Base-by-base conservation (phyloP, 2,888 invertebrate species). In the Unio pictorum region DNA sequence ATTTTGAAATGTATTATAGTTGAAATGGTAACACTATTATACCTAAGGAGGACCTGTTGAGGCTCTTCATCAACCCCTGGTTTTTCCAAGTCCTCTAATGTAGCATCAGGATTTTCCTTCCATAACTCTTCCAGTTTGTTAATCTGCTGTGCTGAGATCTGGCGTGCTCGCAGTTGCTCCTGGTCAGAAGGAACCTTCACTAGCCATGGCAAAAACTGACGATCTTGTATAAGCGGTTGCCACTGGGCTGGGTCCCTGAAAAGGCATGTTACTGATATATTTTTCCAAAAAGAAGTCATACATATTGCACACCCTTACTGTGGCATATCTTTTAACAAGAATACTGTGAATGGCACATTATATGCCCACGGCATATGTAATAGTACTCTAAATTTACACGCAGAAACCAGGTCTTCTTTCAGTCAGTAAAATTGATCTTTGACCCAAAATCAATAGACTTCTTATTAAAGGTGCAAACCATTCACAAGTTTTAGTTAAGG, bases 61-160 rank as follows among this genome's bases (percentile, higher is more conserved):
- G 99, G 98, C 88, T 99, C 99, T 84, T 98, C 97, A 89, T 99
- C 99, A 0, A 98, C 95, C 0, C 99, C 99, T 0, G 99, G 99
- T 87, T 98, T 97, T 89, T 99, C 98, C 74, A 99, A 92, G 91
- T 99, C 99, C 90, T 98, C 98, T 86, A 99, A 95, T 11, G 97
- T 97, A 0, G 99, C 99, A 84, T 98, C 97, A 8, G 97, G 95
- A 86, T 99, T 98, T 82, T 98, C 98, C 85, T 98, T 97, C 99
- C 99, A 99, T 45, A 99, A 90, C 89, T 99, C 99, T 91, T 99
- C 99, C 56, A 99, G 92, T 84, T 98, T 97, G 83, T 97, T 97
- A 71, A 99, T 99, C 91, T 99, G 98, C 84, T 96, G 95, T 0
- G 98, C 97, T 0, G 97, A 96, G 73, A 99, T 97, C 91, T 99